phyloP scores from a whole-genome alignment of 2,888 invertebrate species.

The Microctonus hyperodae region DNA sequence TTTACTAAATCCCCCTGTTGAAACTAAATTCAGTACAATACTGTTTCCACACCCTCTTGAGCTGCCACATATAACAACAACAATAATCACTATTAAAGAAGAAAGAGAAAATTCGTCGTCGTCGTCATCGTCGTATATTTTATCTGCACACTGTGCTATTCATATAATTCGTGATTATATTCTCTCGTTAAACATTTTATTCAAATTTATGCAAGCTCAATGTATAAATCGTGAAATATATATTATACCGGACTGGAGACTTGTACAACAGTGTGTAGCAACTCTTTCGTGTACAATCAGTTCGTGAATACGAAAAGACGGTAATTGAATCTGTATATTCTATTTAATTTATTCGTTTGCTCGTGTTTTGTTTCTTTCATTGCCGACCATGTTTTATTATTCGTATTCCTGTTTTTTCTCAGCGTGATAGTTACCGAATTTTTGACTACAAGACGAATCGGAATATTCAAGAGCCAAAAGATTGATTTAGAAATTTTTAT shows the following conservation, averaged over 20 bases:
- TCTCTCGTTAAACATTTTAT: constrained; percentile 17
- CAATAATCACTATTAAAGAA: constrained; percentile 18
- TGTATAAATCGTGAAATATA: constrained; percentile 11
- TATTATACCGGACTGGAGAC: neutral
- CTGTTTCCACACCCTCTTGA: constrained; percentile 41
- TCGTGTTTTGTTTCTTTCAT: neutral
- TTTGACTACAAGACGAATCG: neutral
- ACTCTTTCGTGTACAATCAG: constrained; percentile 9
- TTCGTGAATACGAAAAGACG: constrained; percentile 3
- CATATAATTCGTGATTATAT: neutral
- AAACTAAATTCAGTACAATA: constrained; percentile 37
- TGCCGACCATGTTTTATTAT: neutral
- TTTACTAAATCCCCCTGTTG: constrained; percentile 24
- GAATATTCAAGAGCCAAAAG: neutral
- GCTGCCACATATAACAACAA: constrained; percentile 34
- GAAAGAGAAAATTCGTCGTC: neutral
- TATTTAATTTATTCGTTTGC: neutral
- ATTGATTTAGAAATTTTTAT: no score
- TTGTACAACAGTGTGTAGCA: no score
- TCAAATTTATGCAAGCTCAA: constrained; percentile 20
- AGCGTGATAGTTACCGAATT: neutral
- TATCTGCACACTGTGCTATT: neutral
- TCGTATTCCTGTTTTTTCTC: neutral
- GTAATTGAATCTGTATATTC: neutral
- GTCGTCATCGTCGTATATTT: constrained; percentile 28